These are phyloP conservation scores for Pseudochirops corinnae DNA, from an alignment of 2,797 vertebrate genomes.

Conservation along the genomic window DNA sequence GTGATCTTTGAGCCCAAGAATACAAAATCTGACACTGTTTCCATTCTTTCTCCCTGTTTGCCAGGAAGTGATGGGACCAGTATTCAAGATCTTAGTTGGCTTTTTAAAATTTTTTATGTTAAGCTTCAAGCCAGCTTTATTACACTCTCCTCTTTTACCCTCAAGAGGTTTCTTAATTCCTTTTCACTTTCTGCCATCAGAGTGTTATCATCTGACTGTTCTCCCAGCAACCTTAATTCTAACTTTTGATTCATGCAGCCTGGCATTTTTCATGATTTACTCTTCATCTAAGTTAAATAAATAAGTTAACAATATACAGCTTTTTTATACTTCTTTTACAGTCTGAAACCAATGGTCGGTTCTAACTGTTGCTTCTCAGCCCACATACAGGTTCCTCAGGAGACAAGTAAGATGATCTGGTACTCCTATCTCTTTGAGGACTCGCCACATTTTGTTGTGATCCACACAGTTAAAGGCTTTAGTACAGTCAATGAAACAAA, in stretches of 20 bases:
- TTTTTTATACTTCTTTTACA: background rate
- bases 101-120: background rate
- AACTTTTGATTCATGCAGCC: background rate
- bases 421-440: background rate
- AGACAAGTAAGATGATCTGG: background rate
- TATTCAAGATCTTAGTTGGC: background rate
- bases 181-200: background rate
- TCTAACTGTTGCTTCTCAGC: background rate
- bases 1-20: background rate
- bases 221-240: background rate
- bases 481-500: background rate
- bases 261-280: background rate
- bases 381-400: background rate
- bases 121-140: background rate
- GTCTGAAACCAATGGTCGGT: background rate
- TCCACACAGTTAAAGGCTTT: background rate
- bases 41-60: background rate
- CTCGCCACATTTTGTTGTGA: background rate
- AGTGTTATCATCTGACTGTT: background rate
- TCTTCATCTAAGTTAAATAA: background rate
- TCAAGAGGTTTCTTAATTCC: background rate
- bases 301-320: background rate
- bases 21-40: background rate
- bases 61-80: background rate
- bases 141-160: background rate